Percentiles rank a stretch among this genome's conserved stretches.
These are phyloP conservation scores for Brachionus asplanchnoidis DNA, from an alignment of 1,140 invertebrate species.

Conservation along the genomic window DNA sequence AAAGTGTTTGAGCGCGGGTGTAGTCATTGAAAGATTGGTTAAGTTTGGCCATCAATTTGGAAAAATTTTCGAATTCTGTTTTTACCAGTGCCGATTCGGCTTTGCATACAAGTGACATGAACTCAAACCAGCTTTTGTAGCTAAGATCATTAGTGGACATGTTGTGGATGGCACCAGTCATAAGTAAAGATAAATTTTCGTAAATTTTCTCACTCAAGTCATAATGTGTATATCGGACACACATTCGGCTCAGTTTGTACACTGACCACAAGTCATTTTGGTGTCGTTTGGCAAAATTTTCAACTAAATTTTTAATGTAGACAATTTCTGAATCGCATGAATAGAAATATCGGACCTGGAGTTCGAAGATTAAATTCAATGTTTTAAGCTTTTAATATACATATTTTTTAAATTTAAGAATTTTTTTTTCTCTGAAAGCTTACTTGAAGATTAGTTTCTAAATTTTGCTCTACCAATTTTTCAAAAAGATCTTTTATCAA, in stretches of 20 bases:
- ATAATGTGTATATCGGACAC: slow-evolving; percentile 25
- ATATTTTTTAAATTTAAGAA: background rate
- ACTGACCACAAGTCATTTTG: background rate
- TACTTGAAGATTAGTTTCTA: slow-evolving; percentile 6
- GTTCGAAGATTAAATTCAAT: slow-evolving; percentile 22
- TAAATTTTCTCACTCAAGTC: background rate
- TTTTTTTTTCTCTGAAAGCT: background rate
- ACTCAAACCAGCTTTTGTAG: slow-evolving; percentile 30
- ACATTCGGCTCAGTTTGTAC: slow-evolving; percentile 21
- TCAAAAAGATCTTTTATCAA: background rate
- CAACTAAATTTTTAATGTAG: background rate
- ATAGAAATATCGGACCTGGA: background rate
- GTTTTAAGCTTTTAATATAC: slow-evolving; percentile 5
- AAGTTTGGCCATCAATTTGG: background rate
- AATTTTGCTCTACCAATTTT: background rate
- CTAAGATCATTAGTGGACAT: slow-evolving; percentile 23
- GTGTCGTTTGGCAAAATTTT: background rate
- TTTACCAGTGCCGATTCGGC: background rate
- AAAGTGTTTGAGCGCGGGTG: background rate
- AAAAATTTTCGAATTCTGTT: background rate
- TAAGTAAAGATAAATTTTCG: background rate
- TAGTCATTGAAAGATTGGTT: slow-evolving; percentile 4
- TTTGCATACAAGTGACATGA: slow-evolving; percentile 1
- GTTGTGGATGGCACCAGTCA: background rate
- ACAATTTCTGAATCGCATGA: background rate